Evolutionary conservation across 2,888 invertebrate genomes (phyloP), one percentile per base, ranked within the genome.

Genomic region (Crematogaster levior): DNA sequence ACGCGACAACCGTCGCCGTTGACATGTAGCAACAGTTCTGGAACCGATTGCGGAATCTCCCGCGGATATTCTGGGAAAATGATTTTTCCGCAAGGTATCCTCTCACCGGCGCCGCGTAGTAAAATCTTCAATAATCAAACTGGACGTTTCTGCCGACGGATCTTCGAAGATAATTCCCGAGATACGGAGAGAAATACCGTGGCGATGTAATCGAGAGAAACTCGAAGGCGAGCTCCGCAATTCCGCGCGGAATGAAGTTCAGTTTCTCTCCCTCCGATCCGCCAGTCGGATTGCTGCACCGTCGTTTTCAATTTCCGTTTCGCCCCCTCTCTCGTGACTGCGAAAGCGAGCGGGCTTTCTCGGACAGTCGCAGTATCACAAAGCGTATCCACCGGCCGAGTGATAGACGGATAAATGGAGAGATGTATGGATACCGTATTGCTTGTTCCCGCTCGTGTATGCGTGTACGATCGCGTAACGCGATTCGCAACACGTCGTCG

Each of bases 261-360:
- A 66, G 77, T 56, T 37, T 75, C 70, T 68, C 77, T 70, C 53
- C 21, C 37, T 53, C 53, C 56, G 60, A 15, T 77, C 43, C 40
- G n/a, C 9, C n/a, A 15, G 53, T 65, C 6, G 63, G 43, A 65
- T 65, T 27, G 37, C 53, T 30, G 66, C 68, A 12, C 27, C 70
- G 77, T 43, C 77, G 77, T 77, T 68, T 77, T 77, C 77, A 77
- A 77, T 77, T 77, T 77, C 77, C 77, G 77, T 56, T 56, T 34
- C 12, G 21, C 30, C 40, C 37, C n/a, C 30, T 30, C 5, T 68
- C 21, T 12, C 40, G 68, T 56, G 56, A 56, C 53, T 66, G 40
- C 66, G 66, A 30, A 21, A 74, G 74, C 43, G 51, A 24, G 24
- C 30, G 40, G n/a, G 34, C 68, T 66, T 56, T 40, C 53, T 56